Base-by-base conservation (phyloP, 2,888 invertebrate genomes). In the Lucinisca nassula region DNA sequence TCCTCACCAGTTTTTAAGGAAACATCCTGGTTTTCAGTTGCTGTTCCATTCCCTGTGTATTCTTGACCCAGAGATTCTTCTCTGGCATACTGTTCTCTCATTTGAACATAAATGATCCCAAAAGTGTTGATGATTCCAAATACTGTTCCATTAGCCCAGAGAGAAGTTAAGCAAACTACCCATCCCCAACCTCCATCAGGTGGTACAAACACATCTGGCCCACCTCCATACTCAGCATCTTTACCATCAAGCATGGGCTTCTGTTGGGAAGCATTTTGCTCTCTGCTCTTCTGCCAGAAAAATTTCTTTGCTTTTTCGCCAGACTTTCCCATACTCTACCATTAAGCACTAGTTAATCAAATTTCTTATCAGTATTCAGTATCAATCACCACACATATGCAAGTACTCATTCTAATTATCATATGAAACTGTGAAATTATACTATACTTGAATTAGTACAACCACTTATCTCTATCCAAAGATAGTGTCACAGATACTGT, bases 101-200 rank as follows among this genome's bases (percentile, higher is more conserved):
- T 93, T 38, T 92, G 90, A 10, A 93, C 92, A 95, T 98, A 98
- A 90, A 98, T 97, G 38, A 98, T 97, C 92, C 98, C 98, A 95
- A 98, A 98, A 0, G 98, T 98, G 97, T 99, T 99, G 94, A 99
- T 98, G 70, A 98, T 97, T 73, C 99, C 98, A 96, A 99, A 98
- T 78, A 99, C 97, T 77, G 98, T 97, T 8, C 99, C 99, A 96
- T 99, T 99, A 94, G 98, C 98, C 84, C 98, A 97, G 96, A 99
- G 98, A 84, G 98, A 98, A 67, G 98, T 98, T 61, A 98, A 58
- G 97, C 98, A 97, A 24, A 99, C 98, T 86, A 98, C 96, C 97
- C 98, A 98, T 0, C 98, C 98, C 93, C 98, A 97, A 21, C 98
- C 98, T 17, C 98, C 98, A 96, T 98, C 95, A 8, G 95, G 93